Conservation (phyloP, 2,888 invertebrate genomes). For the Cosmia trapezina region DNA sequence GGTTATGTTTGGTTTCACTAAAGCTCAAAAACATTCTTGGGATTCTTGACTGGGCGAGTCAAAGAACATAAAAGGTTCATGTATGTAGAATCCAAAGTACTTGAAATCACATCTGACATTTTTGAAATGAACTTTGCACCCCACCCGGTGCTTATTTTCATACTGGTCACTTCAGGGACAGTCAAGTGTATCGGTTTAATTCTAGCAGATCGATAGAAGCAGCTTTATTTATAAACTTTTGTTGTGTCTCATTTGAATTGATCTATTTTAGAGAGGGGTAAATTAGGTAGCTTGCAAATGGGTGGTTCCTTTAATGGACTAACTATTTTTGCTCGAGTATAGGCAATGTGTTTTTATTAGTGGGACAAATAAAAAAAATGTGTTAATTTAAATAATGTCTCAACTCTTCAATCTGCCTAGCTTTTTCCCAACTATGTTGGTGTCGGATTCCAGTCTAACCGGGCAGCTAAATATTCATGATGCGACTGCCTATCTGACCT, state of each 20-base stretch:
- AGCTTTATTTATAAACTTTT: slow-evolving; percentile 1
- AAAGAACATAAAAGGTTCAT: neutral
- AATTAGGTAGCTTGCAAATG: neutral
- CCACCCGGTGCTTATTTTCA: neutral
- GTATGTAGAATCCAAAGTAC: neutral
- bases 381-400: neutral
- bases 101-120: neutral
- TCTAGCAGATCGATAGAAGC: slow-evolving; percentile 1
- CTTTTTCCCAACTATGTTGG: too few species aligned
- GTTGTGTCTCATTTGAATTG: neutral
- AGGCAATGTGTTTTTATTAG: neutral
- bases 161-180: neutral
- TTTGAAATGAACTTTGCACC: neutral
- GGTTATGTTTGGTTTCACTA: neutral
- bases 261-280: neutral
- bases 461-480: too few species aligned
- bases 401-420: too few species aligned
- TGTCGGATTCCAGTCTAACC: too few species aligned
- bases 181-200: neutral
- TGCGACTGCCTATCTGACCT: too few species aligned
- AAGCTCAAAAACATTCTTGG: slow-evolving; percentile 15
- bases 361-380: neutral
- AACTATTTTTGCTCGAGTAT: neutral
- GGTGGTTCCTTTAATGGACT: neutral
- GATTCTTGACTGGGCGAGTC: neutral